These are phyloP conservation scores for Amorpha juglandis DNA, from an alignment of 2,888 invertebrate species.

Conservation along the genomic window DNA sequence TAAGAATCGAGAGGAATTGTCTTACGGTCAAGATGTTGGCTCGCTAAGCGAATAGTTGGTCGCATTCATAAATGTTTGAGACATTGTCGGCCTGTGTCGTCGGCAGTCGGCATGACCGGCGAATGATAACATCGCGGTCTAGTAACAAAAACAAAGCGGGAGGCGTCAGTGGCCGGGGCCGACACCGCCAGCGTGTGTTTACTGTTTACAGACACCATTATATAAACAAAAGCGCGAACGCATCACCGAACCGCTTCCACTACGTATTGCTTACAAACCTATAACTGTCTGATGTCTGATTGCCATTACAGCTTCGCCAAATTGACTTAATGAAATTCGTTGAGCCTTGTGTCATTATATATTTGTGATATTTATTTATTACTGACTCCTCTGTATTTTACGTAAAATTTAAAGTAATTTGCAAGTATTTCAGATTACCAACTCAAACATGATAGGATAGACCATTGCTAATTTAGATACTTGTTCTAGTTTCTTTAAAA, in stretches of 20 bases:
- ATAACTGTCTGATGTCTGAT: conserved; percentile 31
- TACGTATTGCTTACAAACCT: conserved; percentile 47
- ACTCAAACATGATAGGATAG: too few relatives aligned
- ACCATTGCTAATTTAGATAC: not conserved
- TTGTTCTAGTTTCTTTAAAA: not conserved
- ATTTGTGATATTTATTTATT: too few relatives aligned
- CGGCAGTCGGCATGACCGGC: conserved; percentile 50
- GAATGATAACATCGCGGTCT: conserved; percentile 55
- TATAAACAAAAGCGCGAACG: conserved; percentile 50
- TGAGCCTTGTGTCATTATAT: too few relatives aligned
- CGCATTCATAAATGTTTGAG: conserved; percentile 32
- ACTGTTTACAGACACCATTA: conserved; percentile 49
- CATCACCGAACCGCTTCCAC: conserved; percentile 42
- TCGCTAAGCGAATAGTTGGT: not conserved
- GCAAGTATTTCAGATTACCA: too few relatives aligned
- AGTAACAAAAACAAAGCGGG: conserved; percentile 59
- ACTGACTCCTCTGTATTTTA: too few relatives aligned
- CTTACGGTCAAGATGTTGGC: not conserved
- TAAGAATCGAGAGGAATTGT: too few relatives aligned
- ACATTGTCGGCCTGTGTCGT: conserved; percentile 53
- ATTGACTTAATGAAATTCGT: not conserved
- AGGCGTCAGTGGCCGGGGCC: conserved; percentile 42
- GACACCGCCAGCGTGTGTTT: conserved; percentile 33
- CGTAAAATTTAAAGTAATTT: too few relatives aligned
- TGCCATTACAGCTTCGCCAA: not conserved